Evolutionary conservation across 2,113 vertebrate genomes (phyloP).

Genomic region (mouse (Mus musculus)): DNA sequence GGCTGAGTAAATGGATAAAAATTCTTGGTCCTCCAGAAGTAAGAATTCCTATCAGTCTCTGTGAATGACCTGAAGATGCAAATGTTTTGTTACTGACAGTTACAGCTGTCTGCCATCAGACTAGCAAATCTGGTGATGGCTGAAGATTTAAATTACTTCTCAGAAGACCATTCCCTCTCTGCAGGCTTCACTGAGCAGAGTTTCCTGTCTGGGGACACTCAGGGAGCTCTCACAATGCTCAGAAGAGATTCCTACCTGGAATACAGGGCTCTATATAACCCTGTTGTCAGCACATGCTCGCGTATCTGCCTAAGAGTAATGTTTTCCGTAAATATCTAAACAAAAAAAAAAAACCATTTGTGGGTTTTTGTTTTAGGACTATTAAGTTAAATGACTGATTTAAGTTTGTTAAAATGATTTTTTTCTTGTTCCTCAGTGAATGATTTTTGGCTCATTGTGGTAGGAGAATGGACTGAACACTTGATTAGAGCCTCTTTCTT

Average conservation of each 20-base stretch:
- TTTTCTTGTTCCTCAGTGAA: not conserved
- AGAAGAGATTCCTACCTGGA: not conserved
- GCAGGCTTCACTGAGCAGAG: not conserved
- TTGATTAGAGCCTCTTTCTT: not conserved
- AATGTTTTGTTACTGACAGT: not conserved
- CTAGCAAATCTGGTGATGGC: not conserved
- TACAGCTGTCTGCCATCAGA: not conserved
- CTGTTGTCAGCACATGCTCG: not conserved
- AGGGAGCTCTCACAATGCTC: not conserved
- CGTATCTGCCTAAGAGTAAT: not conserved
- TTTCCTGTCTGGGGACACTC: not conserved
- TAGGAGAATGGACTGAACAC: not conserved
- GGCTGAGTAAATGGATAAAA: not conserved
- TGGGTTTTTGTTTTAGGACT: not conserved
- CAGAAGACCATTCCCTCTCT: not conserved
- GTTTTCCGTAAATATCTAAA: not conserved
- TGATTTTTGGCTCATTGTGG: not conserved
- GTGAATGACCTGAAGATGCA: not conserved
- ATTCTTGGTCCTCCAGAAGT: not conserved
- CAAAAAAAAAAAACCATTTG: not conserved
- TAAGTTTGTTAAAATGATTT: not conserved
- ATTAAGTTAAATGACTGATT: not conserved
- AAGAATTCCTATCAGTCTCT: not conserved
- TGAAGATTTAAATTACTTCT: conserved; percentile 1
- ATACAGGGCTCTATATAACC: not conserved